Percentiles rank a stretch among this genome's conserved stretches.
These are phyloP conservation scores for Neuroterus valhalla DNA, from an alignment of 1,140 invertebrate species.

Conservation along the genomic window DNA sequence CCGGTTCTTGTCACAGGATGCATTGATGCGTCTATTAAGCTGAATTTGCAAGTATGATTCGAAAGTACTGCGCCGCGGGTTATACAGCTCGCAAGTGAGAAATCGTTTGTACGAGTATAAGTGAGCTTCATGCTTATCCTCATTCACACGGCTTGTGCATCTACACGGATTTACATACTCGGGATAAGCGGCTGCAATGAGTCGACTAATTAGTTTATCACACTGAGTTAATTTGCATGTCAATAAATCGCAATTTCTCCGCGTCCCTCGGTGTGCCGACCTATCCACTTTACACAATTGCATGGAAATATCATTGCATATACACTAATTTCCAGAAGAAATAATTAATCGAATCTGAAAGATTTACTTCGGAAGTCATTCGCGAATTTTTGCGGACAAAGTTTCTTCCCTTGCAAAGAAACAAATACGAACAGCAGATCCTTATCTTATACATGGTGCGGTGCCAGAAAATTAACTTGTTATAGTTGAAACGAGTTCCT, in stretches of 20 bases:
- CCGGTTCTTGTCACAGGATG: conserved; percentile 59
- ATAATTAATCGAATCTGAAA: not conserved
- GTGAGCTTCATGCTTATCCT: not conserved
- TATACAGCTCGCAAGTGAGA: conserved; percentile 11
- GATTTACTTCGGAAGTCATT: not conserved
- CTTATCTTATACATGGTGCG: conserved; percentile 7
- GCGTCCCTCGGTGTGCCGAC: conserved; percentile 20
- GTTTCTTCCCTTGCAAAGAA: not conserved
- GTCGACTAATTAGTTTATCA: conserved; percentile 68
- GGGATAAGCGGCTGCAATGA: conserved; percentile 56
- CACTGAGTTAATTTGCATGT: conserved; percentile 61
- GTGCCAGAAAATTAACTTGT: conserved; percentile 27
- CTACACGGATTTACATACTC: conserved; percentile 16
- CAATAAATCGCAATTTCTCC: conserved; percentile 53
- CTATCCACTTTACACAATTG: not conserved
- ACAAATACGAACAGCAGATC: not conserved
- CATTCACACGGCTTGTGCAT: conserved; percentile 16
- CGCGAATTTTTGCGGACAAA: not conserved
- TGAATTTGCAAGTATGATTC: conserved; percentile 69
- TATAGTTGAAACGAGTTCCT: conserved; percentile 20
- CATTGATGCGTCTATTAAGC: conserved; percentile 69
- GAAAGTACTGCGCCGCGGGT: conserved; percentile 26
- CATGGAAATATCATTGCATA: not conserved
- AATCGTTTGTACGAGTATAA: not conserved
- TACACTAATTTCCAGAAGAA: not conserved